A percentile compares a stretch with the other conserved stretches of the same genome.
phyloP scores from a whole-genome alignment of 2,797 vertebrate genomes.

The Sphenopsis melanotis region DNA sequence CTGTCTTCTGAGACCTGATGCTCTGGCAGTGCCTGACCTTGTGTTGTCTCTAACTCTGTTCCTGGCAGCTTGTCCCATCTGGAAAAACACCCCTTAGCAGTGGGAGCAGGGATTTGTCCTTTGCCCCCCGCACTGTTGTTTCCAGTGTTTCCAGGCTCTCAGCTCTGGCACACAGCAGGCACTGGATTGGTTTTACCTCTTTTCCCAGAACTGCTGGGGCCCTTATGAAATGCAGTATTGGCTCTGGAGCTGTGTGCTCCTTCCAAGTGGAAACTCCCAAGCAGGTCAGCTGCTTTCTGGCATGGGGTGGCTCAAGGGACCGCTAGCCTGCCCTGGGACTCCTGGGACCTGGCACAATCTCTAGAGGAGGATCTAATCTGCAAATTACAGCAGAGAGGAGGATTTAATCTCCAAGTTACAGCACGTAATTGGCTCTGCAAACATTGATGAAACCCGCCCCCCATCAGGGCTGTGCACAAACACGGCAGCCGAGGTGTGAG shows the following conservation, averaged over 20 bases:
- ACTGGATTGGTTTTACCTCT: not conserved
- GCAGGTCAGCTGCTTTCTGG: not conserved
- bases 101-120: not conserved
- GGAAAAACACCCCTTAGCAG: not conserved
- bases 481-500: accelerated
- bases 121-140: not conserved
- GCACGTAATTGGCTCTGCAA: not conserved
- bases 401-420: not conserved
- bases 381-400: not conserved
- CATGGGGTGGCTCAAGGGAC: not conserved
- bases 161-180: not conserved
- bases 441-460: not conserved
- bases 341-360: not conserved
- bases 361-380: not conserved
- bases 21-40: not conserved
- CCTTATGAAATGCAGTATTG: not conserved
- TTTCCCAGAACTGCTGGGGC: not conserved
- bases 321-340: not conserved
- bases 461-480: accelerated
- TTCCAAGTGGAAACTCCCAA: not conserved
- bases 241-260: not conserved
- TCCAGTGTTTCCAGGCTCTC: not conserved
- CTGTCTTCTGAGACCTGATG: not conserved
- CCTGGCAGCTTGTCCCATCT: not conserved
- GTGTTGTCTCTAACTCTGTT: not conserved